A percentile compares a stretch with the other conserved stretches of the same genome.
These are phyloP conservation scores for Acyrthosiphon pisum DNA, from an alignment of 1,140 invertebrate species.

Conservation along the genomic window DNA sequence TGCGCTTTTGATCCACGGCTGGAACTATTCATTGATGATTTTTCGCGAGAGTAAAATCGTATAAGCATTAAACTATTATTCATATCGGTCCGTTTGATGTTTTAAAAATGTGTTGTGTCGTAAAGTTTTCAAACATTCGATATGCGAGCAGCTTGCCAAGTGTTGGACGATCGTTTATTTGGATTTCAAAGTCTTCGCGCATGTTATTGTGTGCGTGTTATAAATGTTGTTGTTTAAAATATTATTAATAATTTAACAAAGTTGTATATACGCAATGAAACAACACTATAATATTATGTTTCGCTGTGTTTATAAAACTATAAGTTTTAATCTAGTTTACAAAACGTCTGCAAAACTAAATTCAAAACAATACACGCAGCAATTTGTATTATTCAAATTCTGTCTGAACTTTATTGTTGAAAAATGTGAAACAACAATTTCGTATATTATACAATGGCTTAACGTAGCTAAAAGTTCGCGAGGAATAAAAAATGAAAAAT, in stretches of 20 bases:
- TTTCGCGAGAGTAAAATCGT: neutral
- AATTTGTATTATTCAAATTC: constrained; percentile 7
- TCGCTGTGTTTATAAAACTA: neutral
- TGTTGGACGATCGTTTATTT: constrained; percentile 1
- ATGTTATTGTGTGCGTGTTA: neutral
- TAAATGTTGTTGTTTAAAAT: neutral
- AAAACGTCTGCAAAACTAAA: neutral
- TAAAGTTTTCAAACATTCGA: neutral
- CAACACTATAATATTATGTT: neutral
- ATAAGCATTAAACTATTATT: neutral
- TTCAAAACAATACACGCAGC: neutral
- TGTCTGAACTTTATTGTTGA: neutral
- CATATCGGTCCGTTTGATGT: neutral
- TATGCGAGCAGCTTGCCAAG: neutral
- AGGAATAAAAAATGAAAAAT: neutral
- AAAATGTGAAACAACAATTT: neutral
- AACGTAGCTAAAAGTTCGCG: neutral
- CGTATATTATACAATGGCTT: neutral
- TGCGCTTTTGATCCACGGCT: neutral
- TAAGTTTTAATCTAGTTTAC: neutral
- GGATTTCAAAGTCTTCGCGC: neutral
- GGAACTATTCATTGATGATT: neutral
- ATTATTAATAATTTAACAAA: constrained; percentile 10
- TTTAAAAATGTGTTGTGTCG: neutral
- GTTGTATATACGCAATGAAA: neutral